phyloP scores from a whole-genome alignment of 2,888 invertebrate genomes.

The Homarus gammarus region DNA sequence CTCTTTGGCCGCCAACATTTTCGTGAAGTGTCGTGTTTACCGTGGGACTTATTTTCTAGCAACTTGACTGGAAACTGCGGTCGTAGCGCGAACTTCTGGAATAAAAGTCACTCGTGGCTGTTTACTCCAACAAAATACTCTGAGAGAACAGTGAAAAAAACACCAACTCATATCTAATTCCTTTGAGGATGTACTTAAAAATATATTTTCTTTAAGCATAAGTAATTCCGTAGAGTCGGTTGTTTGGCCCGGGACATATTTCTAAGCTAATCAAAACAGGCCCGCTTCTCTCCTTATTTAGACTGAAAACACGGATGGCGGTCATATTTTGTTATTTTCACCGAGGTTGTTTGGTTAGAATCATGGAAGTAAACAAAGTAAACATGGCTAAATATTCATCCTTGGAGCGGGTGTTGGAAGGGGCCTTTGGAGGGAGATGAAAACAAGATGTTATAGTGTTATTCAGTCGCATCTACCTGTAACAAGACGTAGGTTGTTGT shows the following conservation, averaged over 20 bases:
- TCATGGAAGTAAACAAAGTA: not conserved
- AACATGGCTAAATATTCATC: not conserved
- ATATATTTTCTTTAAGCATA: not conserved
- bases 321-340: not conserved
- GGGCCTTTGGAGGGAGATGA: no score
- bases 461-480: no score
- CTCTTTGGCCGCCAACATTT: no score
- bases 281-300: not conserved
- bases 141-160: not conserved
- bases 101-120: no score
- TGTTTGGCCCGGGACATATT: not conserved
- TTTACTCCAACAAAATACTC: no score
- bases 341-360: not conserved
- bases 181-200: not conserved
- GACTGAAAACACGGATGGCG: not conserved
- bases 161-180: not conserved
- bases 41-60: no score
- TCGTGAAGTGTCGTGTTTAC: no score
- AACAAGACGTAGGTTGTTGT: no score
- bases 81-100: no score
- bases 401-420: not conserved
- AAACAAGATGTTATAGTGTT: no score
- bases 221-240: not conserved
- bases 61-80: no score
- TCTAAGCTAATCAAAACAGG: not conserved